phyloP scores from a whole-genome alignment of 2,888 invertebrate species.

The Acrobasis consociella region DNA sequence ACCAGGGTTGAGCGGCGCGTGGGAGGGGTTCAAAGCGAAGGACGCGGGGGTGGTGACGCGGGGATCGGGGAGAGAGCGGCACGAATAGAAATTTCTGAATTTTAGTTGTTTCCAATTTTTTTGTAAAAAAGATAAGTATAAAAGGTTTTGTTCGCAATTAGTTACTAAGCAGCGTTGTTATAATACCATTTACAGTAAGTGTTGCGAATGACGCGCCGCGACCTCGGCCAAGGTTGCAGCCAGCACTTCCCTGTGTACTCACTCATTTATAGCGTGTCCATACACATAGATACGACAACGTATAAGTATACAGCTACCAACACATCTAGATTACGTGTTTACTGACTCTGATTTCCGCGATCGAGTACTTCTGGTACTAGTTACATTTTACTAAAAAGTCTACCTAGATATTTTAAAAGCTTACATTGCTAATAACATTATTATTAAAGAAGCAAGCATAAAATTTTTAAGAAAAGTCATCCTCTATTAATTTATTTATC shows the following conservation, averaged over 20 bases:
- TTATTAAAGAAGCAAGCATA: no score
- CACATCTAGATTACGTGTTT: constrained; percentile 27
- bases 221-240: constrained; percentile 76
- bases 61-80: constrained; percentile 31
- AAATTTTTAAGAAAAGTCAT: no score
- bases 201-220: constrained; percentile 72
- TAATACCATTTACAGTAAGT: constrained; percentile 71
- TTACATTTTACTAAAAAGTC: no score
- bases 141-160: constrained; percentile 44
- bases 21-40: constrained; percentile 55
- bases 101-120: constrained; percentile 40
- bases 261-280: constrained; percentile 62
- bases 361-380: background rate
- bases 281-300: constrained; percentile 50
- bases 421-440: no score
- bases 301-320: constrained; percentile 29
- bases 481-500: no score
- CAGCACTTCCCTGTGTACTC: constrained; percentile 77
- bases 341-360: background rate
- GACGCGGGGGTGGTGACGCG: constrained; percentile 38
- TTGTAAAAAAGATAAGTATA: constrained; percentile 36
- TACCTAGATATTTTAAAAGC: no score
- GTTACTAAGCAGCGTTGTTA: constrained; percentile 55
- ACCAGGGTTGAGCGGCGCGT: constrained; percentile 44
- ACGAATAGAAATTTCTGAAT: constrained; percentile 42